Evolutionary conservation across 2,888 invertebrate species (phyloP), one percentile per base, ranked within the genome.

Genomic region (Hydraecia micacea): DNA sequence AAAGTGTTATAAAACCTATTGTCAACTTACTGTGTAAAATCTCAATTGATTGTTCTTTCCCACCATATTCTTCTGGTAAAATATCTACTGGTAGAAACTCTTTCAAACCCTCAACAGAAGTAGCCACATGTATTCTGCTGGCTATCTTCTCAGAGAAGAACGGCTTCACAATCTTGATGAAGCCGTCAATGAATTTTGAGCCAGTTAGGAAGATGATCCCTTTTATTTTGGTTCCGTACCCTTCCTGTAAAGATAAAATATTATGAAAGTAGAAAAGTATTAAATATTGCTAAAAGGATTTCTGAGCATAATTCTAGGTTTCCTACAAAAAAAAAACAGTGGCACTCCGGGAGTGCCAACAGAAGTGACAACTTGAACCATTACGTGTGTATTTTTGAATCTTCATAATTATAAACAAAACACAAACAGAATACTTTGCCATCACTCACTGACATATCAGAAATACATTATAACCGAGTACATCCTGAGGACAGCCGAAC

Each of bases 121-220:
- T 88, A 18, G 92, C 75, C 15, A 88, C 90, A 1, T 81, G 68
- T 7, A 87, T 76, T 49, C 89, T 79, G 21, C 25, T 75, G 1
- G 67, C 75, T 13, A 87, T 82, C 66, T 87, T 87, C 21, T 75
- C 60, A 0, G 80, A 87, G 18, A 87, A 77, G 49, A 88, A 82
- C n/a, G 90, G 92, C 84, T 93, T 96, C 0, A 94, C 52, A 2
- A 96, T 78, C 8, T 88, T 90, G 6, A 95, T 80, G 1, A 96
- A 66, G 46, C 92, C 92, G 39, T 94, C 92, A 0, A 96, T 88
- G 28, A 94, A 91, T 69, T 92, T 92, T 13, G 94, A 94, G 0
- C 91, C 79, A 42, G 95, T 94, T 13, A 96, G 58, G 4, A 96
- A 81, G 77, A 96, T 94, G 9, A 96, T 91, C 2, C 90, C 92